phyloP scores from a whole-genome alignment of 2,888 invertebrate species.

The Allygus modestus region DNA sequence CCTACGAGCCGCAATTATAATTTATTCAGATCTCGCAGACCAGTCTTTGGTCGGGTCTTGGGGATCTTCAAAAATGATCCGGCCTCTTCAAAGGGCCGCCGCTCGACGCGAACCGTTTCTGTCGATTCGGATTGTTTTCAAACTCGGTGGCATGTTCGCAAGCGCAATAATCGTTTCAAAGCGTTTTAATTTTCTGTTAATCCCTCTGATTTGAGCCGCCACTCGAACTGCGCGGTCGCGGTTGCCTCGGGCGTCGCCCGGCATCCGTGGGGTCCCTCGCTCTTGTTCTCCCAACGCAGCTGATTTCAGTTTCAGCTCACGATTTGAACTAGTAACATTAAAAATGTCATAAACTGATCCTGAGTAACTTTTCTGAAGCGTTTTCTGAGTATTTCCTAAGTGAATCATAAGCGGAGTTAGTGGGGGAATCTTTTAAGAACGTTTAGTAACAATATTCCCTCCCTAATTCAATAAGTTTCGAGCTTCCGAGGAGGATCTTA shows the following conservation, averaged over 20 bases:
- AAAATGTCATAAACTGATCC: too few species aligned
- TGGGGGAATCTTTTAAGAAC: too few species aligned
- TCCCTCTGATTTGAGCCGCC: constrained; percentile 40
- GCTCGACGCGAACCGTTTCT: constrained; percentile 7
- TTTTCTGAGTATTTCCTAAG: too few species aligned
- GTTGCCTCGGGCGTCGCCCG: not conserved
- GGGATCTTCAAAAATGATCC: constrained; percentile 30
- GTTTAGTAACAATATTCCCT: too few species aligned
- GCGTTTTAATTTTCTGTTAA: constrained; percentile 37
- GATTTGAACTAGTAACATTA: too few species aligned
- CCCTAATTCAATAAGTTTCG: too few species aligned
- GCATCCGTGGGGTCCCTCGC: not conserved
- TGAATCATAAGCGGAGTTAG: too few species aligned
- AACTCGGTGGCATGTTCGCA: constrained; percentile 38
- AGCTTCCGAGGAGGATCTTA: too few species aligned
- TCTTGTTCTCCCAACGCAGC: not conserved
- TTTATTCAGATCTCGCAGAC: constrained; percentile 11
- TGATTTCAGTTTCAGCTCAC: too few species aligned
- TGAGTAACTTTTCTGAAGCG: too few species aligned
- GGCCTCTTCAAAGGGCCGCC: constrained; percentile 29
- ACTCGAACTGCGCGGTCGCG: too few species aligned
- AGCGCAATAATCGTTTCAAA: constrained; percentile 44
- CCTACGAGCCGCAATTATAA: constrained; percentile 42
- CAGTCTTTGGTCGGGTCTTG: not conserved
- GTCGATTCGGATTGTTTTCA: constrained; percentile 50